Base-by-base conservation (phyloP, 2,888 invertebrate genomes). In the Entomobrya proxima region DNA sequence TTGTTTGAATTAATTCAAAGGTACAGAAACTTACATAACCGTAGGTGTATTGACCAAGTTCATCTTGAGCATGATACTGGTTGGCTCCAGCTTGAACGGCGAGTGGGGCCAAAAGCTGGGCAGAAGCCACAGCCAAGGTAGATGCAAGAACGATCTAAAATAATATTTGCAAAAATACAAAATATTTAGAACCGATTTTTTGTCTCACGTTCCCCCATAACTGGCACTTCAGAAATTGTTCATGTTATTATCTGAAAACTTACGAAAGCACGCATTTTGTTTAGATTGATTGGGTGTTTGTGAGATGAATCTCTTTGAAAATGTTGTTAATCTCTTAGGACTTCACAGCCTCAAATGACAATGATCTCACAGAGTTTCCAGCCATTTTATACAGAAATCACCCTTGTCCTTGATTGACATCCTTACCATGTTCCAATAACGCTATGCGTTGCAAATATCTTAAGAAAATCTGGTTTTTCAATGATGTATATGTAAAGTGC, bases 21-120 rank as follows among this genome's bases (percentile, higher is more conserved):
- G n/a, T n/a, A n/a, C n/a, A n/a, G n/a, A n/a, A 15, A 69, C 32
- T 74, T 40, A 44, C 75, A 74, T 89, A 88, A 40, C 89, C 88
- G 52, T 89, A 89, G 32, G 86, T 61, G 67, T 88, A 85, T 81
- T 88, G 77, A 18, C 88, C 86, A 47, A 93, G 91, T 69, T 93
- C 93, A 91, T 95, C 69, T 92, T 95, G 94, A 67, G 93, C 92
- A 91, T 94, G 94, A 90, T 93, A 94, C 88, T 91, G 91, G 87
- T 82, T 83, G 61, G 90, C 88, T 50, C 88, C 86, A 78, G 90
- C 87, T 13, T 52, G 75, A n/a, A 74, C 76, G 15, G 74, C 89
- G 77, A 24, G 87, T 89, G 79, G 88, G 88, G 86, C 88, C 85
- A 64, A 89, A 1, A 81, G n/a, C 27, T 82, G 85, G 77, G 87